Evolutionary conservation across 2,797 vertebrate species (phyloP).

Genomic region (Triplophysa bombifrons): DNA sequence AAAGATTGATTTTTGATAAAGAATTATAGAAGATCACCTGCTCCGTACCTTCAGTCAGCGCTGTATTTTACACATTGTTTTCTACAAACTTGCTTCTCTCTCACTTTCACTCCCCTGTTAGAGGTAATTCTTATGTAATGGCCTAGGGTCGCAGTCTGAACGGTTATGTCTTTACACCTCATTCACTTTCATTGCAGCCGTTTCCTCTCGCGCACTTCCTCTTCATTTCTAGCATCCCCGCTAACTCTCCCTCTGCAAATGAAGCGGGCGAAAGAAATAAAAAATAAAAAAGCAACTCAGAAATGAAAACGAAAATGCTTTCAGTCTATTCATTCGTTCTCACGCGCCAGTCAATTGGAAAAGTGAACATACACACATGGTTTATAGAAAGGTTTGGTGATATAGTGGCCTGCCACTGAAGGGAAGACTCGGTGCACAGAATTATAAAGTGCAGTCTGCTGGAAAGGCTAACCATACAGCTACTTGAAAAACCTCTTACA

Average conservation of each 20-base stretch:
- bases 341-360: slow-evolving; percentile 41
- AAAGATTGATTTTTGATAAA: not conserved
- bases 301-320: slow-evolving; percentile 47
- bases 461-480: slow-evolving; percentile 36
- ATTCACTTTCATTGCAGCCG: slow-evolving; percentile 50
- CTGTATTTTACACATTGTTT: slow-evolving; percentile 12
- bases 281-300: slow-evolving; percentile 30
- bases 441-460: slow-evolving; percentile 49
- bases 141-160: slow-evolving; percentile 40
- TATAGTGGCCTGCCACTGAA: slow-evolving; percentile 33
- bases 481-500: slow-evolving; percentile 46
- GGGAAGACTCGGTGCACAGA: slow-evolving; percentile 29
- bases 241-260: slow-evolving; percentile 31
- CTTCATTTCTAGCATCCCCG: slow-evolving; percentile 35
- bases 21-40: slow-evolving; percentile 1
- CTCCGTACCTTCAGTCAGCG: not conserved
- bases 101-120: slow-evolving; percentile 37
- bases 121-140: slow-evolving; percentile 45
- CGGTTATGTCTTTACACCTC: slow-evolving; percentile 47
- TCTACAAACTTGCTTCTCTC: slow-evolving; percentile 23
- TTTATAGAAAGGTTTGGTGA: slow-evolving; percentile 38
- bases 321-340: slow-evolving; percentile 28
- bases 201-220: slow-evolving; percentile 38
- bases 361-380: slow-evolving; percentile 37
- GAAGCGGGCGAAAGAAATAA: slow-evolving; percentile 35